phyloP scores from a whole-genome alignment of 2,113 vertebrate species.

The Pollimyrus isidori region DNA sequence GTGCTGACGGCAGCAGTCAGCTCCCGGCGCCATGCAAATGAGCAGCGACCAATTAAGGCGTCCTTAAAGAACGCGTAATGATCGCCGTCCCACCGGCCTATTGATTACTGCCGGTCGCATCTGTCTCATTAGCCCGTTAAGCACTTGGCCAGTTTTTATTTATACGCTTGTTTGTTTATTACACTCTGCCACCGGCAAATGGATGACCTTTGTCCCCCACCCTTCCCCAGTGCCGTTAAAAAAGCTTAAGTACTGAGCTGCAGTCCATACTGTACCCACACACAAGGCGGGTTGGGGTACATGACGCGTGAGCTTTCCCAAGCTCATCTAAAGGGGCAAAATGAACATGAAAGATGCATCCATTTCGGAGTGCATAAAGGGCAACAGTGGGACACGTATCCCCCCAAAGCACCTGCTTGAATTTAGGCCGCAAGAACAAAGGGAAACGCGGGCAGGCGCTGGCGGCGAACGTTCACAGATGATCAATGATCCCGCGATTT shows the following conservation, averaged over 20 bases:
- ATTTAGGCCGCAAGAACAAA: background rate
- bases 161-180: constrained; percentile 42
- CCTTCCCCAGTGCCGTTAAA: background rate
- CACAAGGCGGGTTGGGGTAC: too few species aligned
- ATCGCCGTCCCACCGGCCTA: constrained; percentile 43
- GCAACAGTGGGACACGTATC: background rate
- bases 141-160: constrained; percentile 46
- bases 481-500: background rate
- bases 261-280: background rate
- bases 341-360: background rate
- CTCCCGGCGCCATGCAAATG: constrained; percentile 28
- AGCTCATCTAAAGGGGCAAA: background rate
- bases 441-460: background rate
- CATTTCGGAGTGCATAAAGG: background rate
- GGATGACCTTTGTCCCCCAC: background rate
- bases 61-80: constrained; percentile 46
- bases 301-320: background rate
- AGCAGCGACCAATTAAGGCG: constrained; percentile 48
- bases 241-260: background rate
- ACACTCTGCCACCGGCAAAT: background rate
- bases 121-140: constrained; percentile 48
- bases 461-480: background rate
- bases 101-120: constrained; percentile 41
- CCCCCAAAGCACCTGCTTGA: background rate
- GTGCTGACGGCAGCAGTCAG: constrained; percentile 36